Evolutionary conservation across 2,797 vertebrate genomes (phyloP).

Genomic region (Spea hammondii): DNA sequence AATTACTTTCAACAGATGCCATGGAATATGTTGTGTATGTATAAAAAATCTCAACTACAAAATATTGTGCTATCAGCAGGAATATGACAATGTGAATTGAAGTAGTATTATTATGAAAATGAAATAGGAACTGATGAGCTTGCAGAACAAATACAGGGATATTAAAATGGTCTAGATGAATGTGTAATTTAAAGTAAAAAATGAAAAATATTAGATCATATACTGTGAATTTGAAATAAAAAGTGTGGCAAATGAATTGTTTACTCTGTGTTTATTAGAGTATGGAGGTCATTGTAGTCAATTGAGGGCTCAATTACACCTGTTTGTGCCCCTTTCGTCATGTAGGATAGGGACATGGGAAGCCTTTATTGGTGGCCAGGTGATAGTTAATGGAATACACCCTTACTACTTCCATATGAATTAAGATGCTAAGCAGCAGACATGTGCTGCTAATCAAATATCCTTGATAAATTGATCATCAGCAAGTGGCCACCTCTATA

Average conservation of each 20-base stretch:
- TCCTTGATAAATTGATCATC: too few species aligned
- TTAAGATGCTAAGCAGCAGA: too few species aligned
- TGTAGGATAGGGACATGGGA: too few species aligned
- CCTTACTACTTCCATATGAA: too few species aligned
- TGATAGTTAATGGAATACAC: too few species aligned
- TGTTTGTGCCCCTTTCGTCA: too few species aligned
- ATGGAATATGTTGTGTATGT: conserved; percentile 15
- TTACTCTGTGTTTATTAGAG: not conserved
- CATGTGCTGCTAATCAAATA: too few species aligned
- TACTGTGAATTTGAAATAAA: not conserved
- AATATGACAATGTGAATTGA: conserved; percentile 22
- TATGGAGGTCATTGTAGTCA: too few species aligned
- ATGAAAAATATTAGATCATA: conserved; percentile 3
- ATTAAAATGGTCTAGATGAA: conserved; percentile 17
- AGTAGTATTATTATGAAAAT: conserved; percentile 12
- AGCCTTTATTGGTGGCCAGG: too few species aligned
- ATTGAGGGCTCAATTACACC: too few species aligned
- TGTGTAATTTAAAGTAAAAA: not conserved
- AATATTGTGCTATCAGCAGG: conserved; percentile 33
- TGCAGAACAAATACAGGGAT: conserved; percentile 17
- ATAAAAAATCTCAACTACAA: conserved; percentile 11
- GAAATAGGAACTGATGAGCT: conserved; percentile 34
- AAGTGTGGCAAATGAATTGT: not conserved
- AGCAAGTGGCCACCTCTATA: too few species aligned
- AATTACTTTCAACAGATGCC: conserved; percentile 39